Base-by-base conservation (phyloP, 2,797 vertebrate genomes). In the Ara ararauna region DNA sequence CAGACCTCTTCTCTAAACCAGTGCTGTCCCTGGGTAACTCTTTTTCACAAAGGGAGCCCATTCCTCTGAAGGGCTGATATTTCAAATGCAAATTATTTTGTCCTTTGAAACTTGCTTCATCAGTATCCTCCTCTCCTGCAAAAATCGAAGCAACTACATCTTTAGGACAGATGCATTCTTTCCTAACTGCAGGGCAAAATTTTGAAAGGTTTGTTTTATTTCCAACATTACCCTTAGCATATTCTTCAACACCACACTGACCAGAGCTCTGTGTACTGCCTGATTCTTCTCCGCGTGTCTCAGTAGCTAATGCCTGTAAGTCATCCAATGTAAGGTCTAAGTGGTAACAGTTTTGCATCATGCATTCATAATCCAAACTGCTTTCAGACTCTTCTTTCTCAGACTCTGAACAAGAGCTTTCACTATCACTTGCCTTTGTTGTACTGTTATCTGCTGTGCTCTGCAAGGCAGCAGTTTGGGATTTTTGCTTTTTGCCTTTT, bases 111-210 rank as follows among this genome's bases (percentile, higher is more conserved):
- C 86, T 85, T 26, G 98, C 97, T 22, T 98, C 94, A 6, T 89
- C 96, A 24, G 96, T 94, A 74, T 94, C 96, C 75, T 98, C 94
- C 15, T 98, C 94, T 6, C 68, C 98, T 44, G 91, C 96, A 94
- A 99, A 96, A 95, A 99, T 96, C 26, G 97, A 94, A 40, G 99
- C 98, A 32, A 99, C 90, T 90, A 99, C 98, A 62, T 99, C 98
- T 45, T 99, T 98, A 11, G 99, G 99, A 42, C 71, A 96, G 61
- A 97, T 98, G 26, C 16, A 0, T 1, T 96, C 97, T 34, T 94
- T 97, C 93, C 81, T 98, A 76, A 93, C 73, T 54, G 48, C 44
- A 11, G 23, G 38, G 13, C 3, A 5, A 51, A 20, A 27, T 76
- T n/a, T 23, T 11, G 51, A 27, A 81, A 42, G 23, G n/a, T 83